Conservation (phyloP, 2,113 vertebrate species). For the Oryzias celebensis region DNA sequence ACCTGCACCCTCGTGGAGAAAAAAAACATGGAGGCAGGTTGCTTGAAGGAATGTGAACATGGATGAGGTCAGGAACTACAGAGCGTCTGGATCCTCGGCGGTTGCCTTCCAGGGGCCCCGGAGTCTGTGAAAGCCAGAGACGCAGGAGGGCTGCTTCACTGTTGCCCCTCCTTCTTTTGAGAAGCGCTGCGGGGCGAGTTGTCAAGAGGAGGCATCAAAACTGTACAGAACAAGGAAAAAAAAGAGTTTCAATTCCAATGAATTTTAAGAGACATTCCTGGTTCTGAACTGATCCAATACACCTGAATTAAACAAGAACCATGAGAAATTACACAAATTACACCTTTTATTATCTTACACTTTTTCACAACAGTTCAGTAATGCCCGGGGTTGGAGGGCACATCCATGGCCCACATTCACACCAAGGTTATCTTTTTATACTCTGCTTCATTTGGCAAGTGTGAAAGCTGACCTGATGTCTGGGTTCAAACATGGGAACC, state of each 20-base stretch:
- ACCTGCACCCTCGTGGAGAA: constrained; percentile 3
- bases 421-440: too few relatives aligned
- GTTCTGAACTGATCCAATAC: neutral
- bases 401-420: too few relatives aligned
- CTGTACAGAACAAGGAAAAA: constrained; percentile 45
- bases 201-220: constrained; percentile 80
- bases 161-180: constrained; percentile 23
- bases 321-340: too few relatives aligned
- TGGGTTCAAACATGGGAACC: too few relatives aligned
- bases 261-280: neutral
- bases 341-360: too few relatives aligned
- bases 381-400: too few relatives aligned
- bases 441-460: too few relatives aligned
- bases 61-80: constrained; percentile 39
- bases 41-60: constrained; percentile 50
- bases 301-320: too few relatives aligned
- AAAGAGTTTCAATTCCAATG: neutral
- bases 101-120: constrained; percentile 24
- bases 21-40: constrained; percentile 65
- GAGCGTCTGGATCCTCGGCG: constrained; percentile 35
- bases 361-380: too few relatives aligned
- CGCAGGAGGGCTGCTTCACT: constrained; percentile 22
- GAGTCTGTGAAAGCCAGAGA: constrained; percentile 49
- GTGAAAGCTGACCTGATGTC: too few relatives aligned
- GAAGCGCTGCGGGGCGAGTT: constrained; percentile 30